Conservation (phyloP, 2,888 invertebrate species). For the Thalpophila matura region DNA sequence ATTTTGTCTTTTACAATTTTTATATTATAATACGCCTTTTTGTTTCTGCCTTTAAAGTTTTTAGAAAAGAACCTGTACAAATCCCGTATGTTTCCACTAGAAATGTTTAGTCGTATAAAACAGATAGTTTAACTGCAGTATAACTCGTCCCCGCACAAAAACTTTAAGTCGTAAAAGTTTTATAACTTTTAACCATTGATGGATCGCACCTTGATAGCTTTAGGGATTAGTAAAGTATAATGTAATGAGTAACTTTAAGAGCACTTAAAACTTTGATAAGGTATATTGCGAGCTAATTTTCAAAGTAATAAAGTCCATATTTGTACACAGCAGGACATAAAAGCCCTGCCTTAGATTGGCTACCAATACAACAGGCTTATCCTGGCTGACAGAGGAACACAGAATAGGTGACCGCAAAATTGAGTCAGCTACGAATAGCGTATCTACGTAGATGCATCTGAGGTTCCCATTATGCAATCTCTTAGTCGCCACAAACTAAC, state of each 20-base stretch:
- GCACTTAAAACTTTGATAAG: constrained; percentile 3
- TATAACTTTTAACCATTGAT: constrained; percentile 10
- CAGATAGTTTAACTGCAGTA: constrained; percentile 1
- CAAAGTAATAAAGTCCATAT: background rate
- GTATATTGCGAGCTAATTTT: background rate
- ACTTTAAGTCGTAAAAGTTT: constrained; percentile 10
- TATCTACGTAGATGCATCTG: background rate
- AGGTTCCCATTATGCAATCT: background rate
- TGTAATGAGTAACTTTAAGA: constrained; percentile 3
- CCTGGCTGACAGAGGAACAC: background rate
- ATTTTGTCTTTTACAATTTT: no score
- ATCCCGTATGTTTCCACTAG: constrained; percentile 1
- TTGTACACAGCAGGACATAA: background rate
- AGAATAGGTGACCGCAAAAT: background rate
- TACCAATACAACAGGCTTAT: no score
- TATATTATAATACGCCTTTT: no score
- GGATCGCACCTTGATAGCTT: constrained; percentile 12
- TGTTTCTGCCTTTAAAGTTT: background rate
- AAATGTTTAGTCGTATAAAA: constrained; percentile 10
- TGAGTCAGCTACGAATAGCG: background rate
- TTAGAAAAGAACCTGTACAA: background rate
- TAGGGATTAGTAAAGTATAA: constrained; percentile 3
- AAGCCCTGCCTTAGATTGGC: background rate
- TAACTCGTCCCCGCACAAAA: background rate
- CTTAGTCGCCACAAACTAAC: background rate